Percentiles rank a stretch among this genome's conserved stretches.
Evolutionary conservation across 2,797 vertebrate genomes (phyloP).

Genomic region (Pseudochaenichthys georgianus): DNA sequence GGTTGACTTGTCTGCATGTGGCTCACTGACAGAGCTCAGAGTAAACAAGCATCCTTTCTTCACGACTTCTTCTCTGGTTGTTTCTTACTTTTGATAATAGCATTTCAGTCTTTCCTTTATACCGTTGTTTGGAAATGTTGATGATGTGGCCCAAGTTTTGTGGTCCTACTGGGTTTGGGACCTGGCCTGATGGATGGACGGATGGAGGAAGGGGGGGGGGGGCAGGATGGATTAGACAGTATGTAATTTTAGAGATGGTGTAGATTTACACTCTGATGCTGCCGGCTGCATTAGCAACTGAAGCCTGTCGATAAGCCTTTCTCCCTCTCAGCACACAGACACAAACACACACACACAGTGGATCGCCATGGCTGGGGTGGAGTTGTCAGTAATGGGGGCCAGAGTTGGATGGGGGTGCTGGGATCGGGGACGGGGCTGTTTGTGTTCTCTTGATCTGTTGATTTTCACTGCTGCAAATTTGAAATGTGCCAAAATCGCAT

Average conservation of each 20-base stretch:
- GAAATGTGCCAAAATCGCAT: conserved; percentile 82
- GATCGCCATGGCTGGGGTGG: conserved; percentile 58
- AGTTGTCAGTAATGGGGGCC: conserved; percentile 81
- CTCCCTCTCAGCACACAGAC: conserved; percentile 54
- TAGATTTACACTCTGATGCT: conserved; percentile 85
- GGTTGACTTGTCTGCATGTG: conserved; percentile 79
- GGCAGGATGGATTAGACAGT: conserved; percentile 74
- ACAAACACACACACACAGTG: conserved; percentile 28
- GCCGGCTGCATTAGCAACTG: conserved; percentile 83
- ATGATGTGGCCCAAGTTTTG: conserved; percentile 36
- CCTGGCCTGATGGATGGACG: conserved; percentile 43
- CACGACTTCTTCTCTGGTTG: conserved; percentile 1
- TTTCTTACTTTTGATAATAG: conserved; percentile 6
- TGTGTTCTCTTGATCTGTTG: conserved; percentile 86
- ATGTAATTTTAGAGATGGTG: conserved; percentile 86
- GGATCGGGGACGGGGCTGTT: conserved; percentile 68
- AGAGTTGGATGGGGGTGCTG: conserved; percentile 58
- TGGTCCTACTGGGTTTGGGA: conserved; percentile 33
- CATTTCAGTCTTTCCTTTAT: conserved; percentile 25
- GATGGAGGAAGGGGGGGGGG: conserved; percentile 37
- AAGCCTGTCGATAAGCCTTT: conserved; percentile 82
- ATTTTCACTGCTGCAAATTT: conserved; percentile 82
- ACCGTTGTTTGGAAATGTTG: conserved; percentile 29
- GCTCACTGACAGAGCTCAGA: conserved; percentile 65
- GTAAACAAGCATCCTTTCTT: conserved; percentile 66